These are phyloP conservation scores for Neopipo cinnamomea DNA, from an alignment of 2,113 vertebrate genomes.

Conservation along the genomic window DNA sequence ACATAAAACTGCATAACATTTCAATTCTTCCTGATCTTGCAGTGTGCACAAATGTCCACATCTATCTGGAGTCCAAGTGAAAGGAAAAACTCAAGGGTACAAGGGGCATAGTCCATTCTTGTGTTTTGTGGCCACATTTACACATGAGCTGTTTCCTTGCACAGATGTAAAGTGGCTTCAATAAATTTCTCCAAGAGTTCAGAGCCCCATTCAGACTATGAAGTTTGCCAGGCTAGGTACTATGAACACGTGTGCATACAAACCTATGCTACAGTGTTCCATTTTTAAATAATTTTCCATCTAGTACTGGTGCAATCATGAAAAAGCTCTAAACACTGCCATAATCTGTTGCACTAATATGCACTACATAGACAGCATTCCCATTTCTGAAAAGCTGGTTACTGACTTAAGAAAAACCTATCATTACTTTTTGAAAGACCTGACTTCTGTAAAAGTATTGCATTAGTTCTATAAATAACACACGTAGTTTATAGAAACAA, in stretches of 20 bases:
- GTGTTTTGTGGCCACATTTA: background rate
- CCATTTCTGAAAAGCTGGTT: background rate
- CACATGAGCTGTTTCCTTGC: background rate
- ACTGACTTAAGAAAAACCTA: background rate
- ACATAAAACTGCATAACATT: background rate
- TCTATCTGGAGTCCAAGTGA: background rate
- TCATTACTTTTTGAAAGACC: background rate
- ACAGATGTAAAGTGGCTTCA: background rate
- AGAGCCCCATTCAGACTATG: background rate
- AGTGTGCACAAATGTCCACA: background rate
- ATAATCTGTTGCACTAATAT: background rate
- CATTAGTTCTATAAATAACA: background rate
- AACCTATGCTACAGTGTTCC: background rate
- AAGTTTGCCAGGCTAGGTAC: background rate
- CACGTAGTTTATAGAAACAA: background rate
- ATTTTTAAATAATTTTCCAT: background rate
- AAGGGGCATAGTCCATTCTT: background rate
- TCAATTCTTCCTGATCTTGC: background rate
- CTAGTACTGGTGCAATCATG: rapidly evolving
- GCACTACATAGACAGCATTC: background rate
- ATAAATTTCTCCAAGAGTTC: background rate
- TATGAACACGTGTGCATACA: rapidly evolving
- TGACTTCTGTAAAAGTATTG: background rate
- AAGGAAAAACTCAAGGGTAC: background rate
- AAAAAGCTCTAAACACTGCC: background rate